Evolutionary conservation across 2,888 invertebrate genomes (phyloP).

Genomic region (Biston stratarius): DNA sequence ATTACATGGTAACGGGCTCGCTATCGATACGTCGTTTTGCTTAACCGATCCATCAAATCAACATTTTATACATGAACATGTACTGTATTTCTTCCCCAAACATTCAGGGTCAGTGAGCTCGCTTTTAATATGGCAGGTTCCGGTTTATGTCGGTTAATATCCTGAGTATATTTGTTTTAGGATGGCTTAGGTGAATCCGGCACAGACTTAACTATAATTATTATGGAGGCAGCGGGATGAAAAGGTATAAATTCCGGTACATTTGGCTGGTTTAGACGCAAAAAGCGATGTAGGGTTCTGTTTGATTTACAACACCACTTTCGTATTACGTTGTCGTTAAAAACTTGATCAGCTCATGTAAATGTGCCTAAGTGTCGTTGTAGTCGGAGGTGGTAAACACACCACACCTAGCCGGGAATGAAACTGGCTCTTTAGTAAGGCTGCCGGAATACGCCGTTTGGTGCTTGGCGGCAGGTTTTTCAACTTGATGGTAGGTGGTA

Average conservation of each 20-base stretch:
- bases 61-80: too few species aligned
- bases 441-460: too few species aligned
- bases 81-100: background rate
- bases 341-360: too few species aligned
- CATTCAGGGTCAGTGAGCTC: constrained; percentile 4
- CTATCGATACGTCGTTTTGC: background rate
- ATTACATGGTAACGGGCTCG: too few species aligned
- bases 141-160: constrained; percentile 27
- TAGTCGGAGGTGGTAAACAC: too few species aligned
- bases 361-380: too few species aligned
- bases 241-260: constrained; percentile 8
- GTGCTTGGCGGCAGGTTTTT: too few species aligned
- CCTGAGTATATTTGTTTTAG: constrained; percentile 22
- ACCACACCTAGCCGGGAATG: too few species aligned
- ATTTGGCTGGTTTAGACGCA: background rate
- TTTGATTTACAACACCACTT: background rate
- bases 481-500: too few species aligned
- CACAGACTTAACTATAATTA: background rate
- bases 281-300: constrained; percentile 2
- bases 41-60: background rate
- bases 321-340: too few species aligned
- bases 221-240: background rate
- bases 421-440: too few species aligned
- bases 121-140: constrained; percentile 10
- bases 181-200: constrained; percentile 17